phyloP scores from a whole-genome alignment of 1,140 invertebrate species.

The Batillaria attramentaria region DNA sequence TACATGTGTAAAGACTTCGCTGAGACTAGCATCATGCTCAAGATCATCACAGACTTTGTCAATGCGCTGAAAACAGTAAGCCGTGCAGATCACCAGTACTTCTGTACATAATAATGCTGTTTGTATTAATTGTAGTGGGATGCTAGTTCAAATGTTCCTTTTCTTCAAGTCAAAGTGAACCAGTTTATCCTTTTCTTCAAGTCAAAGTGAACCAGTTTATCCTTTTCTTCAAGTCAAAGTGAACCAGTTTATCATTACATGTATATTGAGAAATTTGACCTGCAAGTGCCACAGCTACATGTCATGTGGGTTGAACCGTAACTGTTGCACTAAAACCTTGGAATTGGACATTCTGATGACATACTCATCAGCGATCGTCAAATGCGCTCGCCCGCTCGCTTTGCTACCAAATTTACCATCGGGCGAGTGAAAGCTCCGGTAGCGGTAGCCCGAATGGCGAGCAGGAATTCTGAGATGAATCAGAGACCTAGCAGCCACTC shows the following conservation, averaged over 20 bases:
- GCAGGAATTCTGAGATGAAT: too few relatives aligned
- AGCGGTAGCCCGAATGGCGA: too few relatives aligned
- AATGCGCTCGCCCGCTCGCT: too few relatives aligned
- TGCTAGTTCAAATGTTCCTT: neutral
- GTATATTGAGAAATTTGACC: too few relatives aligned
- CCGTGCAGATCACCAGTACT: constrained; percentile 19
- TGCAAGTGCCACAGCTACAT: too few relatives aligned
- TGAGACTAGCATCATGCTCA: constrained; percentile 91
- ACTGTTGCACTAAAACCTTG: too few relatives aligned
- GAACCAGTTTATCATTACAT: neutral
- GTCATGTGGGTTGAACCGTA: too few relatives aligned
- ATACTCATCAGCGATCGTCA: too few relatives aligned
- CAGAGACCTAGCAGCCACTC: too few relatives aligned
- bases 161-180: neutral
- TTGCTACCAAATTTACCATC: too few relatives aligned
- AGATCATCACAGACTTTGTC: constrained; percentile 94
- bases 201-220: neutral
- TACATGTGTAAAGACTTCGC: constrained; percentile 95
- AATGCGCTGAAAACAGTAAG: constrained; percentile 88
- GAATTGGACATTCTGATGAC: too few relatives aligned
- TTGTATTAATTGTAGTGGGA: neutral
- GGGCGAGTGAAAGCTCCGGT: too few relatives aligned
- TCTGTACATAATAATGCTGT: neutral
- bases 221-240: neutral
- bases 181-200: neutral